Evolutionary conservation across 1,140 invertebrate genomes (phyloP).

Genomic region (Zaprionus camerounensis): DNA sequence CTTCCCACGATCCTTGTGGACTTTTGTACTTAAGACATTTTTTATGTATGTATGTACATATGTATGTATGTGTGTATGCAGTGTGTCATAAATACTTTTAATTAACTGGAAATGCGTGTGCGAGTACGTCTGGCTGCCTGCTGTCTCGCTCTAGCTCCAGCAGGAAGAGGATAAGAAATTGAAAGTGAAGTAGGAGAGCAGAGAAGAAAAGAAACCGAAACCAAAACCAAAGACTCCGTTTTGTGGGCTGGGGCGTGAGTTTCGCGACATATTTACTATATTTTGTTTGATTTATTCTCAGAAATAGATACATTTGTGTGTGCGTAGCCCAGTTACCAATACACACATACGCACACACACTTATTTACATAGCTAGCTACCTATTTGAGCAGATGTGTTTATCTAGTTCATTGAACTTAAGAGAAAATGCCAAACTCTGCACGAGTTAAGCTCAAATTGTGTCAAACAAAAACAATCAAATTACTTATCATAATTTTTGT

Average conservation of each 20-base stretch:
- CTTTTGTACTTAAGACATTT: slow-evolving; percentile 65
- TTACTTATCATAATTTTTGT: background rate
- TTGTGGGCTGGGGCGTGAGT: slow-evolving; percentile 54
- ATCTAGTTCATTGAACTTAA: slow-evolving; percentile 64
- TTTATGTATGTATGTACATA: slow-evolving; percentile 14
- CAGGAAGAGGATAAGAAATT: slow-evolving; percentile 29
- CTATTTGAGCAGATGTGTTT: slow-evolving; percentile 72
- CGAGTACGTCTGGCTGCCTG: slow-evolving; percentile 22
- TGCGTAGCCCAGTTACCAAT: slow-evolving; percentile 45
- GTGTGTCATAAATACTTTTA: slow-evolving; percentile 75
- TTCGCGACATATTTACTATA: slow-evolving; percentile 65
- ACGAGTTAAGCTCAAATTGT: background rate
- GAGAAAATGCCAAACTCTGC: slow-evolving; percentile 13
- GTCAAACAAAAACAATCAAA: slow-evolving; percentile 6
- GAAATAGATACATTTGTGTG: slow-evolving; percentile 37
- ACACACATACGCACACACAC: slow-evolving; percentile 23
- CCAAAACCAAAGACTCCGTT: background rate
- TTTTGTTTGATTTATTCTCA: slow-evolving; percentile 57
- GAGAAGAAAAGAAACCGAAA: background rate
- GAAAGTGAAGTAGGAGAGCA: slow-evolving; percentile 38
- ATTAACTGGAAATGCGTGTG: slow-evolving; percentile 72
- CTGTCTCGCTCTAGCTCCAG: slow-evolving; percentile 29
- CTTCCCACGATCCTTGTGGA: slow-evolving; percentile 79
- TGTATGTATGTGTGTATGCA: background rate
- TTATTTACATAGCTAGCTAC: background rate